Conservation (phyloP, 2,888 invertebrate genomes). For the Bimastos eiseni region DNA sequence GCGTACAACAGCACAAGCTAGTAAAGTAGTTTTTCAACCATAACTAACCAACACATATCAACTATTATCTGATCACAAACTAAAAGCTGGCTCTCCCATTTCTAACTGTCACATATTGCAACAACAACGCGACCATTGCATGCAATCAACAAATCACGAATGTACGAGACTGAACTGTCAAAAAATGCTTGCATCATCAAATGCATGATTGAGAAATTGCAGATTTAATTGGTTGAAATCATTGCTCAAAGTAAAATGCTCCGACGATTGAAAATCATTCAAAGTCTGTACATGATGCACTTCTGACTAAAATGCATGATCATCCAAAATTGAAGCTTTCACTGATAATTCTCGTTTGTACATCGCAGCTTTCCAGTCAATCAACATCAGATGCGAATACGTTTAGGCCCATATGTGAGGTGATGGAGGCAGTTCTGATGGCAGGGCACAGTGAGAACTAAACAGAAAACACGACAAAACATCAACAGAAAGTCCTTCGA, state of each 20-base stretch:
- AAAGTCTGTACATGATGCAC: neutral
- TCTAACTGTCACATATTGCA: neutral
- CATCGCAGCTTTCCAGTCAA: neutral
- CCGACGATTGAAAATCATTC: neutral
- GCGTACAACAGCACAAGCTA: neutral
- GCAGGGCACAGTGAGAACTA: slow-evolving; percentile 77
- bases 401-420: slow-evolving; percentile 84
- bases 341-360: neutral
- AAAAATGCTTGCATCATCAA: slow-evolving; percentile 2
- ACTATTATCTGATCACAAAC: neutral
- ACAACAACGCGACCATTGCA: slow-evolving; percentile 6
- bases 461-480: neutral
- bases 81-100: neutral
- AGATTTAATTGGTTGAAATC: slow-evolving; percentile 9
- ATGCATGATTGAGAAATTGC: slow-evolving; percentile 13
- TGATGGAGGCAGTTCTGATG: slow-evolving; percentile 95
- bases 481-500: neutral
- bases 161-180: slow-evolving; percentile 13
- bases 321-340: neutral
- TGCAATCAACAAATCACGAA: neutral
- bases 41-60: neutral
- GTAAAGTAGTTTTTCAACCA: neutral
- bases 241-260: neutral
- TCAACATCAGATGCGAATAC: neutral
- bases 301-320: neutral